Evolutionary conservation across 1,140 invertebrate species (phyloP), one percentile per base, ranked within the genome.

Genomic region (Galendromus occidentalis): DNA sequence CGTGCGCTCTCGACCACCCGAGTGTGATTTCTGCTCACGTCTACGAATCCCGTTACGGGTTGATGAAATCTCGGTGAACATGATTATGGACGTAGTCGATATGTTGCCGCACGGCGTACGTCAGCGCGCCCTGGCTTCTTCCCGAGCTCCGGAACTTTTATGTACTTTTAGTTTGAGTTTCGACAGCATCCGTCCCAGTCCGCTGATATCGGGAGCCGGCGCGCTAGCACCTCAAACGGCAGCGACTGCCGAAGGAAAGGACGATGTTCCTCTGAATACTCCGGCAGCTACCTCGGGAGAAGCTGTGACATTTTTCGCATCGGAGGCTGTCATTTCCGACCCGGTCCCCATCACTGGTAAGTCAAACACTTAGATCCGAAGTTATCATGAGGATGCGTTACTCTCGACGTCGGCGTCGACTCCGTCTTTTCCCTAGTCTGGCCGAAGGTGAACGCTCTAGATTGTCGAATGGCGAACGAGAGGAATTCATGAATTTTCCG

Each of bases 51-150:
- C 33, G 33, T 39, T 39, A 39, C 33, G 33, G 33, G 33, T 39
- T 39, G 33, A 39, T 39, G 33, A 39, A 39, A 39, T 39, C 33
- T 39, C 33, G 33, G 33, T 39, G 33, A 39, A 39, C 33, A 59
- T 59, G 51, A 59, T 59, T 33, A 59, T 59, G 51, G 51, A 59
- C 51, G 51, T 59, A 29, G 51, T 59, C 25, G 51, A 59, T 25
- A 59, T 59, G 51, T 22, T 59, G 51, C 51, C 51, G n/a, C 25
- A 29, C 22, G 14, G 51, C 51, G n/a, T 59, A 4, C 51, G 33
- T 25, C 25, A 59, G 22, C 51, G 22, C 14, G 51, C 51, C 51
- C 51, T 59, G 22, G 51, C 51, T 25, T 20, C 45, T 28, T 20
- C 45, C 14, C 18, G 7, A 14, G 14, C 51, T 17, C 51, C 14